Base-by-base conservation (phyloP, 2,113 vertebrate species). In the Bubo blakistoni region DNA sequence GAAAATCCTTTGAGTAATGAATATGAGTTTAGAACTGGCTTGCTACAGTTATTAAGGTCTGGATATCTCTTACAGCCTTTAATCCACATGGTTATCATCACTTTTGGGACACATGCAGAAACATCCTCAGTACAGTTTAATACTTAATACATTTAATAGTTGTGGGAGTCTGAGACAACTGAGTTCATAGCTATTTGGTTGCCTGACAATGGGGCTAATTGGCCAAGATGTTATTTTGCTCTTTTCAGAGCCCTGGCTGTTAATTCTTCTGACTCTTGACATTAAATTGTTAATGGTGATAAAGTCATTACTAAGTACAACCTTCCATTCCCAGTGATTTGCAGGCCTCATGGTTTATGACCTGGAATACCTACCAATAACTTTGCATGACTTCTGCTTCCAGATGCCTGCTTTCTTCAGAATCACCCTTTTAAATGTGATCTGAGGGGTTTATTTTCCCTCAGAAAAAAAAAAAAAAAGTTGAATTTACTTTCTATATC, bases 371-470 rank as follows among this genome's bases (percentile, higher is more conserved):
- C 81, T 96, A 92, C 76, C 89, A 92, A 71, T 91, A 94, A 76
- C 49, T 88, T 85, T 51, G n/a, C 81, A 71, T 91, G 77, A 90
- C 66, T 94, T 96, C 83, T 93, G 46, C 86, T 74, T 90, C 51
- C 30, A 87, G 63, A 73, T 83, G 69, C 63, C 24, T 88, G 34
- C 81, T 92, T 30, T 89, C 58, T 93, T 95, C 79, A 95, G 34
- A 91, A 94, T 91, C 82, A 89, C 80, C 52, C 4, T 24, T 62
- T 40, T 49, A 97, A 97, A 95, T 91, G 55, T 94, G 81, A 40
- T 89, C 44, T 90, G 73, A 96, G 95, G 57, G 54, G 57, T 95
- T 97, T 93, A 73, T 92, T 97, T 96, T 88, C 67, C 57, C 49
- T 87, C 49, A 95, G 79, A 44, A 44, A 16, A 44, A 95, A 96